phyloP scores from a whole-genome alignment of 2,797 vertebrate genomes.

The Holocentrus rufus region DNA sequence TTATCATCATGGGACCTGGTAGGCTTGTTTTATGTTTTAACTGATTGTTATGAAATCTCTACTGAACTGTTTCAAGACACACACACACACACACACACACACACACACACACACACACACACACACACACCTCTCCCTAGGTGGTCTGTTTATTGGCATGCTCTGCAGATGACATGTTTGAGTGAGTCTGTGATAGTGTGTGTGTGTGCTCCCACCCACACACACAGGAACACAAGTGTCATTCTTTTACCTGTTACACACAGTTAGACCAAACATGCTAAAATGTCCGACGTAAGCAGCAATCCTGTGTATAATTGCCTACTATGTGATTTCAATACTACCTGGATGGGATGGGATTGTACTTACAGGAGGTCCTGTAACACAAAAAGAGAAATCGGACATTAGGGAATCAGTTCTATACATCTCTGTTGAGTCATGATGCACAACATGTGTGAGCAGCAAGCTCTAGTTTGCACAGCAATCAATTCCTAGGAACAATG shows the following conservation, averaged over 20 bases:
- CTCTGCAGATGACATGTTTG: conserved; percentile 46
- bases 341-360: conserved; percentile 70
- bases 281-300: conserved; percentile 13
- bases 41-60: too few relatives aligned
- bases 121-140: conserved; percentile 31
- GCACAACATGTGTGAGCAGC: conserved; percentile 24
- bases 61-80: too few relatives aligned
- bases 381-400: conserved; percentile 62
- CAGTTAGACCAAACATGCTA: background rate
- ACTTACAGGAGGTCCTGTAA: conserved; percentile 85
- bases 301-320: background rate
- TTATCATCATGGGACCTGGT: background rate
- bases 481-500: conserved; percentile 55
- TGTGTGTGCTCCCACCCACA: background rate
- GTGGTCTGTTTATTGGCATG: conserved; percentile 61
- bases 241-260: background rate
- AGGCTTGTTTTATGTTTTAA: background rate
- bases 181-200: conserved; percentile 39
- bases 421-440: conserved; percentile 35
- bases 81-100: conserved; percentile 1
- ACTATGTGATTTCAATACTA: conserved; percentile 60
- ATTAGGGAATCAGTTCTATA: conserved; percentile 49
- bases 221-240: too few relatives aligned
- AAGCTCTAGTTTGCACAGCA: conserved; percentile 55
- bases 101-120: conserved; percentile 7